Conservation (phyloP, 2,797 vertebrate genomes). For the Leucoraja ocellata region DNA sequence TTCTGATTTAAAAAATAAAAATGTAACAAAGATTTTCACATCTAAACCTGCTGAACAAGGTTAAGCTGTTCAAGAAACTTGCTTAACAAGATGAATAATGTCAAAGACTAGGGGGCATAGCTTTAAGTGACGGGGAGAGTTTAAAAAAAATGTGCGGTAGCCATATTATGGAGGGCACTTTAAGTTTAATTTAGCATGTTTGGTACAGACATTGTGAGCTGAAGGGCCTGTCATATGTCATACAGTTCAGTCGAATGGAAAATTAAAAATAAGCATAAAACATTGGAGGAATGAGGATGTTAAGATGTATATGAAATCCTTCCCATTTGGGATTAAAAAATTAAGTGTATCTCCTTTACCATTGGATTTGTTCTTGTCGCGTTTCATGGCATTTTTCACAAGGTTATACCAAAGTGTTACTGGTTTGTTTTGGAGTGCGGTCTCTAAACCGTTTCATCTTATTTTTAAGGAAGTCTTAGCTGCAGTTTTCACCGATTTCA, state of each 20-base stretch:
- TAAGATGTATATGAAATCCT: neutral
- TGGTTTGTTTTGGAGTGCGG: neutral
- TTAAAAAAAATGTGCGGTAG: too few species aligned
- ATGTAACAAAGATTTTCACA: neutral
- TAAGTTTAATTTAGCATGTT: too few species aligned
- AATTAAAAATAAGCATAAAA: neutral
- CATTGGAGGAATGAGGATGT: neutral
- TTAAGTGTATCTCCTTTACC: neutral
- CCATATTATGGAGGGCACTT: too few species aligned
- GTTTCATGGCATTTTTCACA: neutral
- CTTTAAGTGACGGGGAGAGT: too few species aligned
- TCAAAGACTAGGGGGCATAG: too few species aligned
- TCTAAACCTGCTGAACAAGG: neutral
- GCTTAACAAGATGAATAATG: neutral
- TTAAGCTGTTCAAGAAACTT: too few species aligned
- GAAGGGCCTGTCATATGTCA: too few species aligned
- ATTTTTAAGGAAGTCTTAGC: neutral
- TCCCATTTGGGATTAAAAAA: neutral
- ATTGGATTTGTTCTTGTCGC: neutral
- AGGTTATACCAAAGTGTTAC: neutral
- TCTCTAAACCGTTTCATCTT: neutral
- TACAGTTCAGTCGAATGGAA: too few species aligned
- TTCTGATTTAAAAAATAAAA: neutral
- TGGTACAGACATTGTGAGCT: too few species aligned
- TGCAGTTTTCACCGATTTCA: neutral